Evolutionary conservation across 53 echinoderm and acorn worm species (phyloP), one percentile per base, ranked within the genome.

Genomic region (Mesocentrotus franciscanus): DNA sequence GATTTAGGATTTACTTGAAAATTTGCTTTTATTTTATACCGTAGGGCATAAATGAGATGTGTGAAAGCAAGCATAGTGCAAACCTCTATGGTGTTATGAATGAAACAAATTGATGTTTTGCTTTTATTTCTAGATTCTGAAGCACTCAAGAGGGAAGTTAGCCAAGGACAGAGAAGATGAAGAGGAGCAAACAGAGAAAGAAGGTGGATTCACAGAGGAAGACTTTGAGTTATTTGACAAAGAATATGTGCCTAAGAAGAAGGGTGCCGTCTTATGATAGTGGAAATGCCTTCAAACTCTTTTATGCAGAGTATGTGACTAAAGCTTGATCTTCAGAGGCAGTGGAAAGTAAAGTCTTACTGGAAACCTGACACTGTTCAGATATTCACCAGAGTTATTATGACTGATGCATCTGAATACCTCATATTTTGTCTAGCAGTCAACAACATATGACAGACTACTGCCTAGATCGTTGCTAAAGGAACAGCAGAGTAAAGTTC

Each of bases 221-320:
- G 96, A 96, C 95, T 96, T 96, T 91, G 95, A 85, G 34, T 55
- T 49, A 14, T 96, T 96, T 96, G 95, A 70, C 90, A 91, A 96
- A 61, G 94, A 90, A 39, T 96, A 96, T 30, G 20, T 93, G 76
- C 93, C 93, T 1, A 93, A 56, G 93, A 93, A 93, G 93, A 93
- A 60, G 72, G 29, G 12, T n/a, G 20, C 76, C 29, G 59, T 75
- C 3, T 93, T 93, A 93, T 93, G 72, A 93, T 68, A 55, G n/a
- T 39, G 42, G 72, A 72, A 8, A 11, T 76, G 9, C 27, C 30
- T 30, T 33, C 76, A 76, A 33, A 76, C 15, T 30, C 33, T 76
- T 76, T 32, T 30, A 71, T 76, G 30, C 11, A 76, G 76, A 76
- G 30, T 15, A 12, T 76, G 8, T 30, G 76, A 76, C 76, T 33